These are phyloP conservation scores for Cherax destructor DNA, from an alignment of 1,140 invertebrate species.

Conservation along the genomic window DNA sequence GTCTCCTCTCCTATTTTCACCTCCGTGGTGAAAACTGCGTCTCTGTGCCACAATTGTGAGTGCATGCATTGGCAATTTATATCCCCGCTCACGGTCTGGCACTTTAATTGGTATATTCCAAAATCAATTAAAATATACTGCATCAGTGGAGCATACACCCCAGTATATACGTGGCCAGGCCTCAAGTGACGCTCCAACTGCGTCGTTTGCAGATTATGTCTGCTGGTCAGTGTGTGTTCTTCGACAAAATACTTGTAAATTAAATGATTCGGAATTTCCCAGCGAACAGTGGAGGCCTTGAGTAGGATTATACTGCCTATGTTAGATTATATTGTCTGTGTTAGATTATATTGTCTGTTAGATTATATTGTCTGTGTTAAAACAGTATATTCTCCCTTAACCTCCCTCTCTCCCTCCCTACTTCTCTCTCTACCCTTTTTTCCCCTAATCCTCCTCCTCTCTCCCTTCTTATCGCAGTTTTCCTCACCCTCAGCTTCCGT, in stretches of 20 bases:
- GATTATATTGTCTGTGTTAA: background rate
- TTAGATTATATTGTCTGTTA: background rate
- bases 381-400: no score
- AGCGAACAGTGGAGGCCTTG: background rate
- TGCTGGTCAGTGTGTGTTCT: background rate
- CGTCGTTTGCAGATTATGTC: slow-evolving; percentile 12
- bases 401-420: no score
- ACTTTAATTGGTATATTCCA: slow-evolving; percentile 58
- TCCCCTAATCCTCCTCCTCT: no score
- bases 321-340: slow-evolving; percentile 25
- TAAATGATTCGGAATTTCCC: slow-evolving; percentile 52
- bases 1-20: background rate
- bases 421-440: no score
- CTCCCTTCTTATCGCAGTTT: no score
- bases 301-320: background rate
- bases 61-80: slow-evolving; percentile 37
- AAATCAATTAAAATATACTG: slow-evolving; percentile 56
- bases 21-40: slow-evolving; percentile 23
- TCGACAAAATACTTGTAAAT: slow-evolving; percentile 47
- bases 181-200: slow-evolving; percentile 10
- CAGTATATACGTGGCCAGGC: background rate
- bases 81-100: slow-evolving; percentile 26
- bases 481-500: no score
- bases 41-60: slow-evolving; percentile 35
- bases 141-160: slow-evolving; percentile 20